A percentile compares a stretch with the other conserved stretches of the same genome.
Evolutionary conservation across 2,113 vertebrate genomes (phyloP).

Genomic region (Gasterosteus aculeatus): DNA sequence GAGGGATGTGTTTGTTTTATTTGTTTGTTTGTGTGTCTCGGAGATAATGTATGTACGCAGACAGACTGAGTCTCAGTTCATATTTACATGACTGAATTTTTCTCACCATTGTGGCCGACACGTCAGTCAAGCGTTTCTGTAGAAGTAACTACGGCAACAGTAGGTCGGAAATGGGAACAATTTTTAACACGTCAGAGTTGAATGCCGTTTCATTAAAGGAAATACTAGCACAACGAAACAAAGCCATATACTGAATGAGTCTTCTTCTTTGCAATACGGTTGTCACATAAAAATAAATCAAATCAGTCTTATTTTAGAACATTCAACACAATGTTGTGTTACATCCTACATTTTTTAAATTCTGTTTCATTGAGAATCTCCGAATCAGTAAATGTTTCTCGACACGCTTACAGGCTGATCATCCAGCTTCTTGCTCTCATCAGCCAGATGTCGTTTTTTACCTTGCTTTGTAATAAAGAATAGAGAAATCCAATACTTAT

Average conservation of each 20-base stretch:
- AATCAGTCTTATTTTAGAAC: background rate
- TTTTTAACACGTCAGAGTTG: background rate
- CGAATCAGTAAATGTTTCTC: background rate
- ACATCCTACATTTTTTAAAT: background rate
- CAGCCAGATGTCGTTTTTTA: background rate
- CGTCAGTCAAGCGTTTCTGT: background rate
- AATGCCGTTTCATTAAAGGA: background rate
- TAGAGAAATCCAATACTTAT: background rate
- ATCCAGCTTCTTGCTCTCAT: background rate
- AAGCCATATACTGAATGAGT: background rate
- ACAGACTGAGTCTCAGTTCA: background rate
- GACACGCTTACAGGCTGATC: background rate
- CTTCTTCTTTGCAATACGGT: background rate
- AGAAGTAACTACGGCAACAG: background rate
- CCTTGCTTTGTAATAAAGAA: background rate
- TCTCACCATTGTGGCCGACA: background rate
- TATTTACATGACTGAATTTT: conserved; percentile 26
- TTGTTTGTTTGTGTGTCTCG: conserved; percentile 33
- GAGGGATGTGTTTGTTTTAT: conserved; percentile 51
- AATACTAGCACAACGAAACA: background rate
- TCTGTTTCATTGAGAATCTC: background rate
- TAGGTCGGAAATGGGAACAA: background rate
- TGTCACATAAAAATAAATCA: background rate
- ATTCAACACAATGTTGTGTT: background rate
- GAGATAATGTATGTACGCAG: background rate